Evolutionary conservation across 1,140 invertebrate genomes (phyloP), one percentile per base, ranked within the genome.

Genomic region (Acyrthosiphon pisum): DNA sequence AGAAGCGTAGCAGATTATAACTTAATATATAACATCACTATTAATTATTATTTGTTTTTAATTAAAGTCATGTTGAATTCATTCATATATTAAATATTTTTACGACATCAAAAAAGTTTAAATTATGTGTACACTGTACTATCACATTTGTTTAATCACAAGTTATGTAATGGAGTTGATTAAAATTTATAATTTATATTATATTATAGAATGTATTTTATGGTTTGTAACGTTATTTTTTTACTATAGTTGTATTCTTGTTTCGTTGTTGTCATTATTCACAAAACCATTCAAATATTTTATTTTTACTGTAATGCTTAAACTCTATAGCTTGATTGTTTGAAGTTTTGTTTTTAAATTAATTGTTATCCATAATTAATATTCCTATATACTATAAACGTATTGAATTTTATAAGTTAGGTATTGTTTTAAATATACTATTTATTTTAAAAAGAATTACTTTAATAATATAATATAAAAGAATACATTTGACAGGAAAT

Each of bases 1-100:
- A 26, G 14, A 84, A 9, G 2, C 3, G 9, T 83, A 83, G n/a
- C 35, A 41, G 0, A 1, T 14, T 68, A 41, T 3, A 18, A n/a
- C 11, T 68, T 68, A 26, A 26, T 56, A 41, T 84, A 26, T 1
- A 44, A 84, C 37, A 84, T 44, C 35, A 44, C 41, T 84, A 84
- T 44, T 84, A 44, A 84, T 84, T 41, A 30, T 84, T 41, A 84
- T 41, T 84, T 84, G 83, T 84, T 84, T 84, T 84, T 41, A 84
- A 41, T 84, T 84, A 84, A 84, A 26, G 37, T 44, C 41, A 9
- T 44, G 83, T 84, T 84, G 37, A 22, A 84, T 44, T 84, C 9
- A 23, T 41, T 41, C 35, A 44, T 41, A 76, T 18, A 84, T 84
- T 30, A 84, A 84, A 84, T 44, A 26, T 23, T 84, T 41, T 30